Base-by-base conservation (phyloP, 2,888 invertebrate species). In the Cancer borealis region DNA sequence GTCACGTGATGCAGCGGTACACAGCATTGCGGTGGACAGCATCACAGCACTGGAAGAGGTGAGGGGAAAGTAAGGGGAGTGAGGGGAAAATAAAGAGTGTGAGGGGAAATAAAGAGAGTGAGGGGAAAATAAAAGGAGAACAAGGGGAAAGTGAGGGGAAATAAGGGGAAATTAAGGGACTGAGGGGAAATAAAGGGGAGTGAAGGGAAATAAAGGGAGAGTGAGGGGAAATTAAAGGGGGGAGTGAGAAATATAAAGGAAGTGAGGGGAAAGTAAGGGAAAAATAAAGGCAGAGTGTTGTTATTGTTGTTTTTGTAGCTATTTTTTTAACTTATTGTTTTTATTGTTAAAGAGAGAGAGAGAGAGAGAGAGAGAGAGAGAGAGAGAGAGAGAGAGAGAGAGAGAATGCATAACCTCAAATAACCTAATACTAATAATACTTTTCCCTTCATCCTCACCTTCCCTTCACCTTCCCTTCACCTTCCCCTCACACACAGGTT, bases 31-130 rank as follows among this genome's bases (percentile, higher is more conserved):
- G 10, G 46, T 93, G 39, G 89, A 95, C 8, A 79, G 92, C 30
- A 39, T 94, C 49, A 91, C 84, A 14, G 87, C 84, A 46, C 60
- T 92, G 21, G 88, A 95, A 6, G 88, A 95, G 94, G 93, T 95
- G 30, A 93, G 84, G 26, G 8, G n/a, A n/a, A n/a, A 4, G 73
- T 14, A 54, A 14, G 8, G 8, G 54, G 1, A 14, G 8, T 54
- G 54, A 6, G 54, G 54, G 3, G 2, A 54, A 6, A 1, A 8
- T 10, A 21, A 14, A 73, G 26, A 3, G 73, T 26, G 26, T 8
- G 26, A 21, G n/a, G 6, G 60, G 73, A 73, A 26, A 21, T 6
- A 21, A 0, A 17, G 73, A 73, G n/a, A n/a, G 12, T 3, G 73
- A 17, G 66, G 21, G 66, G 21, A 21, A 66, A 17, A 66, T 6